Conservation (phyloP, 2,113 vertebrate genomes). For the Egretta garzetta region DNA sequence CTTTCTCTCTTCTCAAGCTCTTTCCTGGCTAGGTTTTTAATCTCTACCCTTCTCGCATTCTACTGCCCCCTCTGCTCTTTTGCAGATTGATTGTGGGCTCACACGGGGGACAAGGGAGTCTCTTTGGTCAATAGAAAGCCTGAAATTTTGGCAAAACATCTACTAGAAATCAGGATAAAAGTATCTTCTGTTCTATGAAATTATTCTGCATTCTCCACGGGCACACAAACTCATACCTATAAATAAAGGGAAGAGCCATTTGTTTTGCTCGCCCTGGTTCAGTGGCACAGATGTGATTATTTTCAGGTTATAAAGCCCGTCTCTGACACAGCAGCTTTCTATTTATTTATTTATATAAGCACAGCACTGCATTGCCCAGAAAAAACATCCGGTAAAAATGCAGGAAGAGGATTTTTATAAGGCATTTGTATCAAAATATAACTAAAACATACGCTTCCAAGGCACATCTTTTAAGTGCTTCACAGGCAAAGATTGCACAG, state of each 20-base stretch:
- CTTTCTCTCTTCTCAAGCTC: conserved; percentile 61
- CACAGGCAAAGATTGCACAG: not conserved
- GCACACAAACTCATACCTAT: not conserved
- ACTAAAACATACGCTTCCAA: not conserved
- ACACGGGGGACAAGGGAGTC: accelerated
- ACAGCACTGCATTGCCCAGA: not conserved
- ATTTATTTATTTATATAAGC: not conserved
- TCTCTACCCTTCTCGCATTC: not conserved
- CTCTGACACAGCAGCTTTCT: not conserved
- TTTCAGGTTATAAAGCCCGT: conserved; percentile 29
- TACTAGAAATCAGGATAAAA: not conserved
- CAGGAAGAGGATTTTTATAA: not conserved
- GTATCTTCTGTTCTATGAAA: not conserved
- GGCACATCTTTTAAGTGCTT: not conserved
- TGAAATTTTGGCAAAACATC: not conserved
- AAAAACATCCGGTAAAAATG: not conserved
- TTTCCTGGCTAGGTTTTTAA: conserved; percentile 27
- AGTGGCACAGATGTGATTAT: not conserved
- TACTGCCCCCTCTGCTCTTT: not conserved
- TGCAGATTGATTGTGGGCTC: not conserved
- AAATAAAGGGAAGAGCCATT: conserved; percentile 1
- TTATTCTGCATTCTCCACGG: not conserved
- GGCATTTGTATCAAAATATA: not conserved
- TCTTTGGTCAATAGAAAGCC: not conserved
- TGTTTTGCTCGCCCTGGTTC: not conserved